Evolutionary conservation across 1,140 invertebrate species (phyloP).

Genomic region (Wiebesia pumilae): DNA sequence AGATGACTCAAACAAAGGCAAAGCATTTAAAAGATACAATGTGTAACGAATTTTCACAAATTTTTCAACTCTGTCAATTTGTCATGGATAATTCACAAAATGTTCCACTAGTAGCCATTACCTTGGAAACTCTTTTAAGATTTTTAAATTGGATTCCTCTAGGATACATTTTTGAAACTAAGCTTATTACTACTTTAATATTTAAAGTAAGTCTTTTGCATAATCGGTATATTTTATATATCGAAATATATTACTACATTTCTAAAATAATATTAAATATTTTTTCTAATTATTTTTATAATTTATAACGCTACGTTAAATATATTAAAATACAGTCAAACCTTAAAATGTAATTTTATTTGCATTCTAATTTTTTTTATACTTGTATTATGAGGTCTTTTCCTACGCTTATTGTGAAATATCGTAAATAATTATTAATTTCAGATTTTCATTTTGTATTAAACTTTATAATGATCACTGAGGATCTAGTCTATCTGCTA

Average conservation of each 20-base stretch:
- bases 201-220: constrained; percentile 82
- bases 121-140: constrained; percentile 94
- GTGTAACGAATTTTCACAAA: constrained; percentile 98
- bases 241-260: no score
- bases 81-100: constrained; percentile 99
- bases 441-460: no score
- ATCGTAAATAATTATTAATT: no score
- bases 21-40: constrained; percentile 99
- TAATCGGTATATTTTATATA: neutral
- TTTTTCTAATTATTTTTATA: neutral
- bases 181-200: constrained; percentile 95
- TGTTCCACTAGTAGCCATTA: constrained; percentile 93
- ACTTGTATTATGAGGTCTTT: no score
- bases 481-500: no score
- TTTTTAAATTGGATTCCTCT: constrained; percentile 99
- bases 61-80: constrained; percentile 98
- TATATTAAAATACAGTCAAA: no score
- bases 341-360: no score
- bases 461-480: no score
- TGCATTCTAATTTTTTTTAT: no score
- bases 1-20: constrained; percentile 98
- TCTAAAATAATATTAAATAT: neutral
- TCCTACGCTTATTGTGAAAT: no score
- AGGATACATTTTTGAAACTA: constrained; percentile 99
- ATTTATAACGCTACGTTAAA: no score